Percentiles rank a stretch among this genome's conserved stretches.
Conservation (phyloP, 2,888 invertebrate genomes). For the Coecobrya sp. region DNA sequence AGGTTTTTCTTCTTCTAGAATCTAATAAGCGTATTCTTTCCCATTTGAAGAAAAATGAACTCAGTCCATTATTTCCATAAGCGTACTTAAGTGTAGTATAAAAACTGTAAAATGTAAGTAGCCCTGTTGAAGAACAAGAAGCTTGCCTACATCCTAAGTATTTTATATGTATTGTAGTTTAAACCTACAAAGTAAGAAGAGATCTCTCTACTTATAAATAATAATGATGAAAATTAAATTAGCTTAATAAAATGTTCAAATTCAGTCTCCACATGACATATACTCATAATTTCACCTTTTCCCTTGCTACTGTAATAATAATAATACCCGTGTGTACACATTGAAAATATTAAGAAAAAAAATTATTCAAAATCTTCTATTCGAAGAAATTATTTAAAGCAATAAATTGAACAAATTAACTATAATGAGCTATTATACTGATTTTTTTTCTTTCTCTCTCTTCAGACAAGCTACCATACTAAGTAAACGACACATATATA, state of each 20-base stretch:
- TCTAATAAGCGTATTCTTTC: constrained; percentile 81
- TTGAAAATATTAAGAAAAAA: not conserved
- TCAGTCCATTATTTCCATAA: constrained; percentile 79
- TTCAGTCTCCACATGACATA: constrained; percentile 38
- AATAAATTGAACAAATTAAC: constrained; percentile 4
- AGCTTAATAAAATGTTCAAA: constrained; percentile 36
- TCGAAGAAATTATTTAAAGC: not conserved
- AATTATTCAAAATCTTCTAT: constrained; percentile 8
- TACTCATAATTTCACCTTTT: not conserved
- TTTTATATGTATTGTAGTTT: not conserved
- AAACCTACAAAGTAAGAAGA: not conserved
- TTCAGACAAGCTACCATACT: not conserved
- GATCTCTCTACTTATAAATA: constrained; percentile 20
- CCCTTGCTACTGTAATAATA: constrained; percentile 27
- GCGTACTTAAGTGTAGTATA: constrained; percentile 66
- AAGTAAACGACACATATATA: not conserved
- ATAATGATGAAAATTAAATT: constrained; percentile 40
- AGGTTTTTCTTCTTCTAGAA: constrained; percentile 37
- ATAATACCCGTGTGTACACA: constrained; percentile 39
- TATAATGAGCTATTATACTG: constrained; percentile 13
- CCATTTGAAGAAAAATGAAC: constrained; percentile 79
- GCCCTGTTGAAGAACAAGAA: not conserved
- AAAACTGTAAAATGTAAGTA: constrained; percentile 32
- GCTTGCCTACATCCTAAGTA: constrained; percentile 25
- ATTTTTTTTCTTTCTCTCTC: not conserved